Evolutionary conservation across 2,888 invertebrate species (phyloP).

Genomic region (Glaucopsyche alexis): DNA sequence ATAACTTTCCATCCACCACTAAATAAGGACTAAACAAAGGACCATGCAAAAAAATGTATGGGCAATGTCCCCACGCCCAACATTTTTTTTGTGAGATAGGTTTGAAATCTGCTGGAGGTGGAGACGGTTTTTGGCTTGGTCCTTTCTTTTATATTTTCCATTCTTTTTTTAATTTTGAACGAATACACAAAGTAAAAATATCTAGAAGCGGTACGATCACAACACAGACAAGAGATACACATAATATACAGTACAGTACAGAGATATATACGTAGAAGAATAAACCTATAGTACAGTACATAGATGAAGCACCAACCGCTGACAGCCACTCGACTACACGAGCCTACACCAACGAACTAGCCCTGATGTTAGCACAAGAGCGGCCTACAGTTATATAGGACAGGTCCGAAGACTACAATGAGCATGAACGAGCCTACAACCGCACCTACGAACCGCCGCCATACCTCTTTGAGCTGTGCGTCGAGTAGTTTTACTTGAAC

Average conservation of each 20-base stretch:
- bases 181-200: conserved; percentile 27
- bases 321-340: conserved; percentile 59
- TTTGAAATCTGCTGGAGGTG: too few relatives aligned
- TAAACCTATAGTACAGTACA: conserved; percentile 57
- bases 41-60: too few relatives aligned
- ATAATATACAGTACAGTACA: conserved; percentile 58
- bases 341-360: conserved; percentile 66
- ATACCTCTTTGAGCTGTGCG: conserved; percentile 96
- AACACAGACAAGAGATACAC: conserved; percentile 59
- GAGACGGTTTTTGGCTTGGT: too few relatives aligned
- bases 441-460: conserved; percentile 52
- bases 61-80: too few relatives aligned
- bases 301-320: conserved; percentile 78
- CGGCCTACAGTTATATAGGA: conserved; percentile 26
- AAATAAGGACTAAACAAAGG: too few relatives aligned
- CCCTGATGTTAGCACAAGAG: conserved; percentile 39
- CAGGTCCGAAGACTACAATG: conserved; percentile 52
- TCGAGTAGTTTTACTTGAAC: conserved; percentile 94
- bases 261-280: conserved; percentile 64
- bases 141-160: neutral
- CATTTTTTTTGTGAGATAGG: too few relatives aligned
- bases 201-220: conserved; percentile 63
- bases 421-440: conserved; percentile 66
- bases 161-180: neutral
- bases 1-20: neutral